Percentiles rank a stretch among this genome's conserved stretches.
Evolutionary conservation across 1,140 invertebrate genomes (phyloP).

Genomic region (Cherax destructor): DNA sequence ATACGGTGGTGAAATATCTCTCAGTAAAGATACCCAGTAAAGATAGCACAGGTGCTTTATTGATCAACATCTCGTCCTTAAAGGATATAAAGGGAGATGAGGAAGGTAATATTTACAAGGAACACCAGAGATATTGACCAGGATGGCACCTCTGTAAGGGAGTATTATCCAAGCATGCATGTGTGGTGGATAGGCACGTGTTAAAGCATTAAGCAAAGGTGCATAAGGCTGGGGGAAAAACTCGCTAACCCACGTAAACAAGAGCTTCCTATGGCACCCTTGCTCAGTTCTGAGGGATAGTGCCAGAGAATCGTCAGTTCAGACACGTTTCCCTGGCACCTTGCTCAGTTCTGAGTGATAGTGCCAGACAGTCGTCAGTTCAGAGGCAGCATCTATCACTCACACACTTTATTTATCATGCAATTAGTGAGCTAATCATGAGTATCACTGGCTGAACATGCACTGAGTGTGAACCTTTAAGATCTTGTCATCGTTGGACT

Average conservation of each 20-base stretch:
- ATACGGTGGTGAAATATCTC: too few relatives aligned
- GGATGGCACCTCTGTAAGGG: background rate
- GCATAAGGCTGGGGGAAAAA: background rate
- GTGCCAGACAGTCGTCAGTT: background rate
- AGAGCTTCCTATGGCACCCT: background rate
- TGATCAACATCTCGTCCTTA: too few relatives aligned
- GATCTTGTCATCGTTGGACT: constrained; percentile 75
- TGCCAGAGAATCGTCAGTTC: too few relatives aligned
- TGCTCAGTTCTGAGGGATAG: background rate
- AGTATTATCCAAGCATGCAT: background rate
- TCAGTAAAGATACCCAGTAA: too few relatives aligned
- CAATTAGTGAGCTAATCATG: background rate
- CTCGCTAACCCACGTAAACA: constrained; percentile 5
- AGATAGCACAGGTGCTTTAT: too few relatives aligned
- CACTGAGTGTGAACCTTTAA: constrained; percentile 73
- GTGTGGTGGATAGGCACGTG: background rate
- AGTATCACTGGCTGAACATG: background rate
- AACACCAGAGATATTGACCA: too few relatives aligned
- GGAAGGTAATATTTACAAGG: too few relatives aligned
- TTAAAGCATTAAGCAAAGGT: constrained; percentile 15
- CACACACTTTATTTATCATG: background rate
- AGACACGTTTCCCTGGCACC: too few relatives aligned
- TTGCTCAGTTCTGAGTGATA: background rate
- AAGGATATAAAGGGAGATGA: too few relatives aligned
- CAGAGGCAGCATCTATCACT: background rate